Percentiles rank a stretch among this genome's conserved stretches.
phyloP scores from a whole-genome alignment of 2,888 invertebrate genomes.

The Acrocyrtus sp. region DNA sequence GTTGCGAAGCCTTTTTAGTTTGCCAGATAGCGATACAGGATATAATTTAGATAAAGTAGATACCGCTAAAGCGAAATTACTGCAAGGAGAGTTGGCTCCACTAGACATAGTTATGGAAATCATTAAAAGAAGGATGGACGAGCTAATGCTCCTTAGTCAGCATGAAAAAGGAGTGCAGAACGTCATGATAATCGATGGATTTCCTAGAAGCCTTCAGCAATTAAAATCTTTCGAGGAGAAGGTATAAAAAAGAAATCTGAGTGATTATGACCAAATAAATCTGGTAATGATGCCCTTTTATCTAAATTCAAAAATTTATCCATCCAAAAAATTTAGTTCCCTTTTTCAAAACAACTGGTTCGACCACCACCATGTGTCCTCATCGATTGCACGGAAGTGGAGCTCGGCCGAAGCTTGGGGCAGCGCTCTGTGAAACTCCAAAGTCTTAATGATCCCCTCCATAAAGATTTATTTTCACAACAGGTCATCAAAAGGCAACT shows the following conservation, averaged over 20 bases:
- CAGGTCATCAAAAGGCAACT: constrained; percentile 85
- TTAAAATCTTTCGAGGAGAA: constrained; percentile 88
- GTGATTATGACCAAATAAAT: neutral
- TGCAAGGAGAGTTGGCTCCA: constrained; percentile 78
- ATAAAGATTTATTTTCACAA: constrained; percentile 83
- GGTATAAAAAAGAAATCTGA: constrained; percentile 69
- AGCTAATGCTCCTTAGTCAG: constrained; percentile 62
- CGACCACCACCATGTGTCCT: constrained; percentile 74
- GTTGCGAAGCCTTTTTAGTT: constrained; percentile 75
- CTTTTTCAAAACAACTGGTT: constrained; percentile 17
- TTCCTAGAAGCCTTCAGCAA: constrained; percentile 90
- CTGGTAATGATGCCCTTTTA: neutral
- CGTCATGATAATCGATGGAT: constrained; percentile 87
- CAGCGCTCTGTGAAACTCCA: constrained; percentile 57
- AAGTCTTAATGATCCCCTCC: constrained; percentile 58
- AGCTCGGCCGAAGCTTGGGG: constrained; percentile 74
- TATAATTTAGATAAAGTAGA: constrained; percentile 72
- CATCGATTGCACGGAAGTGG: constrained; percentile 90
- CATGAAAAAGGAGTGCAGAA: constrained; percentile 74
- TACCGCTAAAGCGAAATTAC: constrained; percentile 70
- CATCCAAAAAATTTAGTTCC: constrained; percentile 35
- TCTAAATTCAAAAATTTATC: neutral
- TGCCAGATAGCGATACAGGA: constrained; percentile 33
- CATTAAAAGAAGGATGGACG: constrained; percentile 70
- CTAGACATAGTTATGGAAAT: constrained; percentile 61